Evolutionary conservation across 2,797 vertebrate species (phyloP), one percentile per base, ranked within the genome.

Genomic region (Echeneis naucrates): DNA sequence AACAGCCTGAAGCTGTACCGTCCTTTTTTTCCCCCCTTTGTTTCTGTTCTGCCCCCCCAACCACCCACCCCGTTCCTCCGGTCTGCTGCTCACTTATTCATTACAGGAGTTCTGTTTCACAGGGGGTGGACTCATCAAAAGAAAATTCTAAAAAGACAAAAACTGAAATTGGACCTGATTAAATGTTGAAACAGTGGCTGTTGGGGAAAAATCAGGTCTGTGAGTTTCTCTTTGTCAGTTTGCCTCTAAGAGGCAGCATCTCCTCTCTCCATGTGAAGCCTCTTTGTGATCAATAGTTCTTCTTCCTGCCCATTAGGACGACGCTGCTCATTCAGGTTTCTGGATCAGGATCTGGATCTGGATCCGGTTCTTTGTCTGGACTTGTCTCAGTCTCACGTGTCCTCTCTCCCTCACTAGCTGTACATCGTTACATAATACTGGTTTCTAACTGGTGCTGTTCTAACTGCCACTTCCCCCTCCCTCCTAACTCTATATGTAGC

Each of bases 351-450:
- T 81, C 53, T 86, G 69, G n/a, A n/a, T n/a, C n/a, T n/a, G n/a
- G n/a, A n/a, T n/a, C n/a, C n/a, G n/a, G 13, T 16, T 81, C 83
- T 90, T 91, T 90, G 86, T 91, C 77, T 71, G 42, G 72, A 68
- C 82, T 52, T 27, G 73, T 76, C 59, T 65, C 19, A 68, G 56
- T 42, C 81, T 94, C 92, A 94, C 91, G 85, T 94, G 92, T 88
- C 68, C 58, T 13, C 35, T 47, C 64, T 26, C 52, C 50, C 61
- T 85, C 78, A 80, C 82, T 72, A 57, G 12, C 65, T 48, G 24
- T 37, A 58, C 59, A 75, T 85, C 56, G 72, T 89, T 93, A 72
- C 80, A 80, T 89, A 91, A 93, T 37, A 21, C 71, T 80, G 63
- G 68, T 83, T 85, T 75, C 69, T 63, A 78, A 73, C 72, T 56